These are phyloP conservation scores for Metopolophium dirhodum DNA, from an alignment of 1,140 invertebrate species.

Conservation along the genomic window DNA sequence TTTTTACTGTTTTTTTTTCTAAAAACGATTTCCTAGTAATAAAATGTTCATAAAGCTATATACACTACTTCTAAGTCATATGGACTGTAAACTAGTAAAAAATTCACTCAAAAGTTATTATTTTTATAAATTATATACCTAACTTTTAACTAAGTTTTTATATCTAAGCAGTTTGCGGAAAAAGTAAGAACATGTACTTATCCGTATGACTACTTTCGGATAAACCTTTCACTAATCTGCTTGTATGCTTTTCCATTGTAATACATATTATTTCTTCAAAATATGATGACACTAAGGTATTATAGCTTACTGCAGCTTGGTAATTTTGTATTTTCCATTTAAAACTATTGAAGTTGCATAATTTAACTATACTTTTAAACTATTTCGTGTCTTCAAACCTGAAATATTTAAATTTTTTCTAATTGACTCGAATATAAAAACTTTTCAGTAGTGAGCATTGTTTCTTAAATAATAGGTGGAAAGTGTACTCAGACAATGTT, in stretches of 20 bases:
- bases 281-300: no score
- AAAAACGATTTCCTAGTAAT: no score
- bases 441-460: background rate
- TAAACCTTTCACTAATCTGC: no score
- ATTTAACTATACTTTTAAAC: background rate
- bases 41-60: no score
- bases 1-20: no score
- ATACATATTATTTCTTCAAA: background rate
- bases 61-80: no score
- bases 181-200: background rate
- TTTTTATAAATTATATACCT: no score
- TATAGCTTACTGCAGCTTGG: background rate
- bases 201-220: background rate
- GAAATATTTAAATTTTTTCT: slow-evolving; percentile 5
- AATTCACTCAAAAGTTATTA: no score
- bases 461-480: background rate
- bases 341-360: background rate
- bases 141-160: no score
- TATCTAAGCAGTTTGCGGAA: no score
- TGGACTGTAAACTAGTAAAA: no score
- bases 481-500: background rate
- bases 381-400: background rate
- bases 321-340: background rate
- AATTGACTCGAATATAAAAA: background rate
- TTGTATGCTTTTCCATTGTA: background rate